phyloP scores from a whole-genome alignment of 2,113 vertebrate genomes.

The Ptychochromis oligacanthus region DNA sequence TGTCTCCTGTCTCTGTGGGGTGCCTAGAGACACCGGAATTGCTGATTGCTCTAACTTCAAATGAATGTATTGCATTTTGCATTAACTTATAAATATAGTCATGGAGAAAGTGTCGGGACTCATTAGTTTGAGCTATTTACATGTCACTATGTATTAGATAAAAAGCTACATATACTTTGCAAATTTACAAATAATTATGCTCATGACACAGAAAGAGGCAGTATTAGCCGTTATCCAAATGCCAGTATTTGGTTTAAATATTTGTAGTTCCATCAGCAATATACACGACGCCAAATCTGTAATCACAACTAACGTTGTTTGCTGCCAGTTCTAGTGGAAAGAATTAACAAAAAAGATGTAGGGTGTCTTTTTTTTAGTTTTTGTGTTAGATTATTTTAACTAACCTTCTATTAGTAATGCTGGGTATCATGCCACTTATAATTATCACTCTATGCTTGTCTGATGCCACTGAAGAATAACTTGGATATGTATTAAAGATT shows the following conservation, averaged over 20 bases:
- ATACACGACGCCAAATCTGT: background rate
- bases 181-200: conserved; percentile 18
- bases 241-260: background rate
- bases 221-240: background rate
- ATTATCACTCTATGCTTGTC: background rate
- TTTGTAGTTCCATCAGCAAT: background rate
- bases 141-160: conserved; percentile 33
- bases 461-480: background rate
- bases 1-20: conserved; percentile 65
- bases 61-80: conserved; percentile 71
- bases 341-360: background rate
- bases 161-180: conserved; percentile 19
- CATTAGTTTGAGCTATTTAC: conserved; percentile 61
- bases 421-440: conserved; percentile 7
- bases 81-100: conserved; percentile 72
- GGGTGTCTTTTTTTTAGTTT: background rate
- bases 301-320: background rate
- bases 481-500: background rate
- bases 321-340: background rate
- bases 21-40: conserved; percentile 62
- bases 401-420: conserved; percentile 5
- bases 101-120: conserved; percentile 48
- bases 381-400: background rate
- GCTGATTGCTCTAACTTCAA: conserved; percentile 73
- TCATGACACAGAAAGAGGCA: background rate